A percentile compares a stretch with the other conserved stretches of the same genome.
phyloP scores from a whole-genome alignment of 2,888 invertebrate species.

The Pseudococcus viburni region DNA sequence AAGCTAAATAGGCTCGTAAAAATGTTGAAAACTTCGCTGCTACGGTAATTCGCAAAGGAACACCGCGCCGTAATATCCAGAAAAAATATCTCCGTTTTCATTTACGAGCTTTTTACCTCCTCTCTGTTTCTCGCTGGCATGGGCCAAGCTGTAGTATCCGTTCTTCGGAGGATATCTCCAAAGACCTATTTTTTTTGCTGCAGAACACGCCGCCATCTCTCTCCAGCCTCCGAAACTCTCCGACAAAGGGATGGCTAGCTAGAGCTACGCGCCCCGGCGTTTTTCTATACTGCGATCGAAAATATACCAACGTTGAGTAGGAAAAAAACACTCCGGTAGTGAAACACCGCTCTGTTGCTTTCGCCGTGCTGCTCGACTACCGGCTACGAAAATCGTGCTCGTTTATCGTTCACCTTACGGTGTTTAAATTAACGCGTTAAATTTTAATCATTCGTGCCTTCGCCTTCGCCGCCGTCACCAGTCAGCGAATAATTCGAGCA shows the following conservation, averaged over 20 bases:
- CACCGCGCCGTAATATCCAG: not conserved
- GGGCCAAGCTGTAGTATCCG: not conserved
- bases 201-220: not conserved
- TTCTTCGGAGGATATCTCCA: not conserved
- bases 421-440: not conserved
- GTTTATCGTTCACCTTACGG: not conserved
- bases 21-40: conserved; percentile 18
- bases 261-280: not conserved
- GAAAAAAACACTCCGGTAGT: not conserved
- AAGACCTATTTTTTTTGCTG: conserved; percentile 9
- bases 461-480: too few species aligned
- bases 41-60: conserved; percentile 18
- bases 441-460: not conserved
- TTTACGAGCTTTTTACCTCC: not conserved
- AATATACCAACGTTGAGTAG: not conserved
- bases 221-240: too few species aligned
- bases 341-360: not conserved
- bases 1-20: conserved; percentile 23
- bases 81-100: conserved; percentile 39
- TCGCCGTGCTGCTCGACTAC: not conserved
- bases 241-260: not conserved
- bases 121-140: not conserved
- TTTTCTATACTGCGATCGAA: not conserved
- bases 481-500: not conserved
- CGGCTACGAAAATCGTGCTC: not conserved